phyloP scores from a whole-genome alignment of 2,113 vertebrate genomes.

The Cheirogaleus medius region DNA sequence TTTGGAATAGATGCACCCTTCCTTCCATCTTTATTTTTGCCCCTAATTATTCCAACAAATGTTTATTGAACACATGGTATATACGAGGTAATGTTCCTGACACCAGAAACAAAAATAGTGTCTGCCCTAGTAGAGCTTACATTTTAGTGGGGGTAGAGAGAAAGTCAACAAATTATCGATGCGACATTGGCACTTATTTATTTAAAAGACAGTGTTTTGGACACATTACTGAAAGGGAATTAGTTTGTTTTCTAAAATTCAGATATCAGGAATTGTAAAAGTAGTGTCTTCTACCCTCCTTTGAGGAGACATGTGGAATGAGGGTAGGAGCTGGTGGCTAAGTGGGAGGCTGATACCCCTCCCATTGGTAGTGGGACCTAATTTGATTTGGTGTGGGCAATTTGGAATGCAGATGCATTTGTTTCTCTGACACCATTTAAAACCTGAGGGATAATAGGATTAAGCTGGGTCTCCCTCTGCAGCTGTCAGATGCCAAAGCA shows the following conservation, averaged over 20 bases:
- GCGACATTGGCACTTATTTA: background rate
- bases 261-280: background rate
- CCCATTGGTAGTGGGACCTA: fast-evolving
- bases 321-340: too few relatives aligned
- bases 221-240: background rate
- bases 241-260: background rate
- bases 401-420: background rate
- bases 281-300: background rate
- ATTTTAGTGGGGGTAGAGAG: background rate
- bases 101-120: background rate
- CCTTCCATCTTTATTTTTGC: background rate
- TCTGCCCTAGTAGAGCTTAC: background rate
- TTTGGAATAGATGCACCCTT: background rate
- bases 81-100: background rate
- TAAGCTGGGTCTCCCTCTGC: background rate
- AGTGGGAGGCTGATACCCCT: background rate
- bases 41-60: background rate
- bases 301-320: background rate
- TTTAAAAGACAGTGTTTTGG: background rate
- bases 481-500: background rate
- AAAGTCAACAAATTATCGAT: background rate
- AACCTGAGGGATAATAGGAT: background rate
- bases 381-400: background rate
- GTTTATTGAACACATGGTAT: background rate
- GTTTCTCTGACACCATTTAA: background rate